Evolutionary conservation across 2,888 invertebrate genomes (phyloP), one percentile per base, ranked within the genome.

Genomic region (Meliscaeva auricollis): DNA sequence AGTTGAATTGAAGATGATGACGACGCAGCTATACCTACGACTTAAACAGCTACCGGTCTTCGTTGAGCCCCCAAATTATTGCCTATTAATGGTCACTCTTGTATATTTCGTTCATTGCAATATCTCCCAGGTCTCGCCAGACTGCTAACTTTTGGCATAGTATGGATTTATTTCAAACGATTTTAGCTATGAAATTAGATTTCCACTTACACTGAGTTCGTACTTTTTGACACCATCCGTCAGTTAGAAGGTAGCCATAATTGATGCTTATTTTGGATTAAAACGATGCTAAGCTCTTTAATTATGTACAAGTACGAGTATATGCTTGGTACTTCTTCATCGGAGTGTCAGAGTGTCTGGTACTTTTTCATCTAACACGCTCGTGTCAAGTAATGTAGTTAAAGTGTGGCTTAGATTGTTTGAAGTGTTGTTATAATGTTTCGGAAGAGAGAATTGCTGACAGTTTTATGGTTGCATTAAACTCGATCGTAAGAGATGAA

Each of bases 41-140:
- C 72, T 62, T n/a, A 15, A 30, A 44, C n/a, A 60, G 85, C 85
- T 85, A 85, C 85, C 73, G 85, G 85, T 85, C 81, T 85, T 85
- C 50, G 81, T 20, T 80, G 81, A 85, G 85, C 80, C 69, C 64
- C 81, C 72, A 85, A 85, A 81, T 85, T 85, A 85, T 85, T 76
- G 69, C 85, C 80, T 85, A 85, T 81, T 85, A 81, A 85, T 85
- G 81, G 73, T 73, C 64, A 64, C 54, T 54, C 6, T 17, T 5
- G 15, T 38, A 22, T 26, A 22, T 38, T 11, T 3, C 9, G 38
- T 41, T n/a, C 5, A 38, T 35, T 20, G 60, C 41, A 60, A 22
- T 60, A 20, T 41, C n/a, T 20, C 2, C 11, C 52, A 74, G 74
- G 64, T 75, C 75, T 66, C 54, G 66, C 6, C 9, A 9, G 11